phyloP scores from a whole-genome alignment of 2,888 invertebrate genomes.

The Athalia circularis region DNA sequence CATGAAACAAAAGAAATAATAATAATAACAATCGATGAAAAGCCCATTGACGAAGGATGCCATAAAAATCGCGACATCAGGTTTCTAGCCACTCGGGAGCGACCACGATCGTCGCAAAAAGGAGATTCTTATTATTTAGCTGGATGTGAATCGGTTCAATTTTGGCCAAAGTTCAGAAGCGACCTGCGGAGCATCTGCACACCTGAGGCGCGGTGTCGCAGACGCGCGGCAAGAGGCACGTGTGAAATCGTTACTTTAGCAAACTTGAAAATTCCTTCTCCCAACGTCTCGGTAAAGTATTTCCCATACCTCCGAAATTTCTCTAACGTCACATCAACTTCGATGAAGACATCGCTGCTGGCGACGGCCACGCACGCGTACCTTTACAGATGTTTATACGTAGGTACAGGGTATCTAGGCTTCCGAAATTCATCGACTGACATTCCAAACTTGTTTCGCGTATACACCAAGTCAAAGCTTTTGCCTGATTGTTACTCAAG shows the following conservation, averaged over 20 bases:
- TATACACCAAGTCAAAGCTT: neutral
- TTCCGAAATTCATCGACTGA: constrained; percentile 30
- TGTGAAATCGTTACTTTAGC: constrained; percentile 31
- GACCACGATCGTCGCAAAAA: neutral
- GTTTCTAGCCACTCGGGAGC: neutral
- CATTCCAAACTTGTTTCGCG: constrained; percentile 21
- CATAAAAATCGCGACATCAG: constrained; percentile 3
- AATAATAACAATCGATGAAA: too few species aligned
- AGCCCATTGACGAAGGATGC: neutral
- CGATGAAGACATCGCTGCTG: constrained; percentile 18
- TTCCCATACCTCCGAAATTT: constrained; percentile 39
- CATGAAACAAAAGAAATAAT: too few species aligned
- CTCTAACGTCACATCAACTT: constrained; percentile 8
- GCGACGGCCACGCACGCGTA: neutral
- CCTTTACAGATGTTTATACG: too few species aligned
- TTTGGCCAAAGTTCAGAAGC: constrained; percentile 8
- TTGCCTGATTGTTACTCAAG: neutral
- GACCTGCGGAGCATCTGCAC: constrained; percentile 13
- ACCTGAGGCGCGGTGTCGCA: neutral
- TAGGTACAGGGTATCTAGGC: neutral
- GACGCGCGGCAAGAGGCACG: neutral
- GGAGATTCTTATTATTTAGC: constrained; percentile 15
- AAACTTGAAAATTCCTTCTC: constrained; percentile 20
- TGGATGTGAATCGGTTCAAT: neutral
- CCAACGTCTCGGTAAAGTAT: constrained; percentile 34